A percentile compares a stretch with the other conserved stretches of the same genome.
These are phyloP conservation scores for western clawed frog (Xenopus tropicalis) DNA, from an alignment of 2,113 vertebrate species.

Conservation along the genomic window DNA sequence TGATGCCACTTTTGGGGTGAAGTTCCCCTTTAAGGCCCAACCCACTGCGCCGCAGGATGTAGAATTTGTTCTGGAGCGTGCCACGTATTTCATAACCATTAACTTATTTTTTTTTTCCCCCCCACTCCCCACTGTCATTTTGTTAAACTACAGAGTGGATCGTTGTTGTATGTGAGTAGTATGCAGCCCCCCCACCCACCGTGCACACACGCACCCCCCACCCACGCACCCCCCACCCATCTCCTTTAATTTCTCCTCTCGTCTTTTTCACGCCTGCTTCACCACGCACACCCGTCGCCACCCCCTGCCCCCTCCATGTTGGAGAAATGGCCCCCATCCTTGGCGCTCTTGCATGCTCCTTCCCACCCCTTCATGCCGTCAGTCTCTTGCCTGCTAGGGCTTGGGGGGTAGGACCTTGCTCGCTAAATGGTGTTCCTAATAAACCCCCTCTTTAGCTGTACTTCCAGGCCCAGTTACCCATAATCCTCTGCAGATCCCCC, in stretches of 20 bases:
- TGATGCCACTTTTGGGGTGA: too few species aligned
- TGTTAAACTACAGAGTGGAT: constrained; percentile 68
- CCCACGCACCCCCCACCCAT: constrained; percentile 26
- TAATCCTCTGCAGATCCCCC: not conserved
- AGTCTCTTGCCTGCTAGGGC: not conserved
- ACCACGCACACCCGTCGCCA: not conserved
- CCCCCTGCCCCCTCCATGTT: not conserved
- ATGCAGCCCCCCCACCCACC: constrained; percentile 48
- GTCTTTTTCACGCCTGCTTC: constrained; percentile 10
- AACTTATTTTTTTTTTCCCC: constrained; percentile 54
- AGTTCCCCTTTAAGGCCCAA: too few species aligned
- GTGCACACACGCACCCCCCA: too few species aligned
- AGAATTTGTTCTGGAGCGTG: constrained; percentile 23
- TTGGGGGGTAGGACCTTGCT: not conserved
- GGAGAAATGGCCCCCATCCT: not conserved
- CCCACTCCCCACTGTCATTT: constrained; percentile 50
- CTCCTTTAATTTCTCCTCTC: constrained; percentile 2
- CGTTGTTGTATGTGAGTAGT: constrained; percentile 81
- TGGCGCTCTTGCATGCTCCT: constrained; percentile 10
- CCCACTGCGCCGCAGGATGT: too few species aligned
- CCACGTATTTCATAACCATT: constrained; percentile 50
- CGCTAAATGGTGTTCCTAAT: constrained; percentile 1
- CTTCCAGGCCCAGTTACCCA: not conserved
- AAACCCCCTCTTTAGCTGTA: not conserved
- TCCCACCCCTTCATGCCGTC: constrained; percentile 12